Evolutionary conservation across 1,140 invertebrate genomes (phyloP), one percentile per base, ranked within the genome.

Genomic region (Heliconius himera): DNA sequence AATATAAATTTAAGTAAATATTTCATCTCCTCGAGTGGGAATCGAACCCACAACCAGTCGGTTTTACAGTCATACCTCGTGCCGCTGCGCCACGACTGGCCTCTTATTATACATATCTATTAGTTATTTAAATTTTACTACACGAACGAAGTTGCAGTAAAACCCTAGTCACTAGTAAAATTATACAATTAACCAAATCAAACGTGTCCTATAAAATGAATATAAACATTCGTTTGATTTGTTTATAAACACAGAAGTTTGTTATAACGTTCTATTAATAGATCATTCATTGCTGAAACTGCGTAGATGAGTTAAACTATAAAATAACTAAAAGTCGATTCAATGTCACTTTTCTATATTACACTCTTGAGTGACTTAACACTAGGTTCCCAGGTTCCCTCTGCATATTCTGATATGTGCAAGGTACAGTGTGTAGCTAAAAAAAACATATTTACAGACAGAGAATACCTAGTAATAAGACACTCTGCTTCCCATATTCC

Each of bases 191-290:
- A 26, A 66, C 13, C 60, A 66, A 66, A 26, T 29, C 26, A 26
- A 66, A 29, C 60, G 60, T 29, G 22, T 16, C 1, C 26, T 29
- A 66, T 66, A 29, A 66, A 66, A 66, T 66, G 13, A 66, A 66
- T 66, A 66, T 66, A 29, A 66, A 66, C 60, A 66, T 66, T 66
- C 26, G 22, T 66, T 22, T 22, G n/a, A 60, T 60, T 16, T 29
- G 26, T 66, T 66, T 66, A 66, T 66, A 66, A 66, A 29, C 60
- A 66, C 22, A 66, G 54, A 22, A n/a, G 54, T 56, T 56, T 66
- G 1, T 29, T 66, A 66, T 66, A 66, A 6, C 60, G 60, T 29
- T 26, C 60, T 29, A 66, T 66, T 66, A 26, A 66, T 66, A 66
- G 26, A 66, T 16, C 8, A 5, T 29, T 29, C 60, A 66, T 66